A percentile compares a stretch with the other conserved stretches of the same genome.
These are phyloP conservation scores for Epinephelus malabaricus DNA, from an alignment of 2,797 vertebrate genomes.

Conservation along the genomic window DNA sequence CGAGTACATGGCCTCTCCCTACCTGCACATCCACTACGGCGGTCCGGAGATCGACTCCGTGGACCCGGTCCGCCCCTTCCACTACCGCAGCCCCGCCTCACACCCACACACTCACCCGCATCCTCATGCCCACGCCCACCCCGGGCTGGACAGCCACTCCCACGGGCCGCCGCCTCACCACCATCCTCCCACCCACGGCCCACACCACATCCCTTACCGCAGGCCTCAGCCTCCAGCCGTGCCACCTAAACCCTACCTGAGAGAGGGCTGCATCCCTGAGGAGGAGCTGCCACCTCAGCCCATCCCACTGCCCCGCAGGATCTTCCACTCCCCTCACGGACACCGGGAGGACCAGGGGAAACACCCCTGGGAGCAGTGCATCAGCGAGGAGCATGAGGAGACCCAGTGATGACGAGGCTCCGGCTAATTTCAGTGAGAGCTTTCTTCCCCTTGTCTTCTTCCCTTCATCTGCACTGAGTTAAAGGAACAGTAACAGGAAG, in stretches of 20 bases:
- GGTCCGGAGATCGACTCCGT: conserved; percentile 94
- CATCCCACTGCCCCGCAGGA: conserved; percentile 95
- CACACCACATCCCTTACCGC: conserved; percentile 89
- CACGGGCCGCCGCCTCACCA: conserved; percentile 79
- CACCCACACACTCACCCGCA: conserved; percentile 90
- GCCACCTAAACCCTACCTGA: conserved; percentile 94
- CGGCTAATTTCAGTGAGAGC: conserved; percentile 36
- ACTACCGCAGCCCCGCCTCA: conserved; percentile 86
- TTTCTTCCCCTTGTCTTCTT: conserved; percentile 59
- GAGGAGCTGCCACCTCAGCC: conserved; percentile 91
- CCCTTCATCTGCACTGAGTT: conserved; percentile 64
- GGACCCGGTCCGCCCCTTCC: conserved; percentile 88
- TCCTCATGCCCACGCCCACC: conserved; percentile 79
- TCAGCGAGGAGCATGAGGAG: conserved; percentile 92
- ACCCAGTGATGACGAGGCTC: conserved; percentile 71
- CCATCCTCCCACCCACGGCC: conserved; percentile 73
- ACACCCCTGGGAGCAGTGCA: conserved; percentile 96
- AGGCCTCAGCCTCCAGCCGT: conserved; percentile 92
- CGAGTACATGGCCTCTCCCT: conserved; percentile 93
- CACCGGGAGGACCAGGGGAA: conserved; percentile 94
- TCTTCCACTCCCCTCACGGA: conserved; percentile 91
- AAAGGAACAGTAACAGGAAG: conserved; percentile 28
- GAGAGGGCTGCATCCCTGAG: conserved; percentile 91
- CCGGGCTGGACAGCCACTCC: conserved; percentile 84
- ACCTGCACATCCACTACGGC: conserved; percentile 97